Evolutionary conservation across 2,113 vertebrate species (phyloP), one percentile per base, ranked within the genome.

Genomic region (Campylomormyrus tamandua): DNA sequence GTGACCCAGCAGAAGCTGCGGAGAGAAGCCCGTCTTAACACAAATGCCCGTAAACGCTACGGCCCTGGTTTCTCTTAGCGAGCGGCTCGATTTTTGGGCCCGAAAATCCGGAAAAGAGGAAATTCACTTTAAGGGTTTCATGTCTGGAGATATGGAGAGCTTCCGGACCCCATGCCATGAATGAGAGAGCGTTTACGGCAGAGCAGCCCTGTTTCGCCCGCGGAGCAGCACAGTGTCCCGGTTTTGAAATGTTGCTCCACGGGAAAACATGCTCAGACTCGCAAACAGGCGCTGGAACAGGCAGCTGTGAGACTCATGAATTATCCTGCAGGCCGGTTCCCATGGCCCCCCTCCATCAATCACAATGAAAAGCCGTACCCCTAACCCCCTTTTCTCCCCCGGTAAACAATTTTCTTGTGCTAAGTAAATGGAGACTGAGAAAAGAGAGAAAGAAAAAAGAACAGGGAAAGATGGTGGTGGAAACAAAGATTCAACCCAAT

Each of bases 311-410:
- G 92, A 89, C 89, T 89, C 87, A 70, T 87, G 84, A 66, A 93
- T 94, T 93, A 93, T 92, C 89, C 92, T 86, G 90, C 46, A 87
- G 91, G 93, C 91, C 90, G 89, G 90, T 93, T 93, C 92, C 92
- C 93, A 94, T 93, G 93, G 93, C 91, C 93, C 90, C 90, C 90
- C 90, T 92, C 90, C 87, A 94, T 94, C 93, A 91, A 92, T 94
- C 92, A 94, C 93, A 92, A 91, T 92, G 92, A 91, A 93, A 90
- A 88, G 87, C 90, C 50, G 58, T 31, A 88, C 5, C 90, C 87
- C 90, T 83, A 39, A 52, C 52, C 17, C 85, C 83, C 56, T 42
- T 49, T 48, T 66, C 42, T 70, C 89, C 53, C 83, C 90, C 87
- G 90, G 91, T 92, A 92, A 92, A 94, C 91, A 91, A 89, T 93